Percentiles rank a stretch among this genome's conserved stretches.
These are phyloP conservation scores for Choloepus hoffmanni DNA, from an alignment of 2,113 vertebrate species.

Conservation along the genomic window DNA sequence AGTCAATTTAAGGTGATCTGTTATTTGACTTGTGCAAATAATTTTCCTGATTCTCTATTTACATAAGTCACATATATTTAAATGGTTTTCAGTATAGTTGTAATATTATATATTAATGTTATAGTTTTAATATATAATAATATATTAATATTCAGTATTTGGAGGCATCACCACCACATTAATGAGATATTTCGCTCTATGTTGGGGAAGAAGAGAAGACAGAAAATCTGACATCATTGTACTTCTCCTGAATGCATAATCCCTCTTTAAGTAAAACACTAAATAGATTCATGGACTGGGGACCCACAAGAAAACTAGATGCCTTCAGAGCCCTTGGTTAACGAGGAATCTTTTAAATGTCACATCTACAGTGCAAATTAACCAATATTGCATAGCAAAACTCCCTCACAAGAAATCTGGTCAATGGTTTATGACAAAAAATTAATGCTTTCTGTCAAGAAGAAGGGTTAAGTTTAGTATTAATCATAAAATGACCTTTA, in stretches of 20 bases:
- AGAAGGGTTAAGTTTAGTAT: slow-evolving; percentile 83
- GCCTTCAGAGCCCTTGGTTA: slow-evolving; percentile 76
- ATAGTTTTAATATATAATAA: no score
- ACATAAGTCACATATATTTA: background rate
- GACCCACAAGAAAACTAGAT: slow-evolving; percentile 50
- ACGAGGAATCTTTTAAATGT: slow-evolving; percentile 79
- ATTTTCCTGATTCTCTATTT: background rate
- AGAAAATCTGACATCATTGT: slow-evolving; percentile 32
- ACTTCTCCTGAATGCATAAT: slow-evolving; percentile 54
- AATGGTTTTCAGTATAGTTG: background rate
- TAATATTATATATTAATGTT: background rate
- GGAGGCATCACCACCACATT: background rate
- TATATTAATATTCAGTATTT: background rate
- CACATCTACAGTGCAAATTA: slow-evolving; percentile 75
- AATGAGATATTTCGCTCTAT: background rate
- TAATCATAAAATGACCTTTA: slow-evolving; percentile 85
- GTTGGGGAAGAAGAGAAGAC: background rate
- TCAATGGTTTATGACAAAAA: slow-evolving; percentile 81
- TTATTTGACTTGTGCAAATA: background rate
- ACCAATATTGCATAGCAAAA: slow-evolving; percentile 68
- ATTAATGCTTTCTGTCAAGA: slow-evolving; percentile 84
- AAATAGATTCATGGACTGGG: slow-evolving; percentile 59
- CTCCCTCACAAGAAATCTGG: slow-evolving; percentile 67
- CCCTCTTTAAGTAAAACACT: slow-evolving; percentile 72
- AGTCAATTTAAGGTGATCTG: background rate